phyloP scores from a whole-genome alignment of 2,888 invertebrate genomes.

The Noctua janthina region DNA sequence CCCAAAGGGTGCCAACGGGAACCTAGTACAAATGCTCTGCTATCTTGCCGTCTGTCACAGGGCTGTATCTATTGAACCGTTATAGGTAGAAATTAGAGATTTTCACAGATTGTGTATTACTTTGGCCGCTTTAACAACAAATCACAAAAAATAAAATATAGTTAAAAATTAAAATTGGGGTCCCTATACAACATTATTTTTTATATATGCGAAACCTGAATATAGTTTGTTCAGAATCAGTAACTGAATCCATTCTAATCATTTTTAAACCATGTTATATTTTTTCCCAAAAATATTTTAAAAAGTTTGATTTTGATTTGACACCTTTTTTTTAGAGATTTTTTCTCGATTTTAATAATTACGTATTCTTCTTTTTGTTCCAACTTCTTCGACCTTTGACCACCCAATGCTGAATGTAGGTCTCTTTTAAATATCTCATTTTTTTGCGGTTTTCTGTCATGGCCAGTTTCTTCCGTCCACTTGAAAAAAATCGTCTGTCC shows the following conservation, averaged over 20 bases:
- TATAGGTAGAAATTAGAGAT: background rate
- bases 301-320: too few species aligned
- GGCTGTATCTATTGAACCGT: background rate
- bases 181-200: background rate
- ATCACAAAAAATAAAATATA: background rate
- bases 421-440: background rate
- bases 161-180: background rate
- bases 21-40: background rate
- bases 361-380: background rate
- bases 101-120: background rate
- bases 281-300: too few species aligned
- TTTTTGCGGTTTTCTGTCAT: background rate
- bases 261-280: too few species aligned
- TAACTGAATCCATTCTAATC: too few species aligned
- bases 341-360: background rate
- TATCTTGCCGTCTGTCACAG: background rate
- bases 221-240: too few species aligned
- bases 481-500: background rate
- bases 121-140: background rate
- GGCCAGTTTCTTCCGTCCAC: background rate
- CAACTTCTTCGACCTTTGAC: background rate
- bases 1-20: too few species aligned
- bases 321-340: background rate
- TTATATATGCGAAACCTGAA: too few species aligned
- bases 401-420: background rate